Base-by-base conservation (phyloP, 2,113 vertebrate genomes). In the Pterocles burchelli region DNA sequence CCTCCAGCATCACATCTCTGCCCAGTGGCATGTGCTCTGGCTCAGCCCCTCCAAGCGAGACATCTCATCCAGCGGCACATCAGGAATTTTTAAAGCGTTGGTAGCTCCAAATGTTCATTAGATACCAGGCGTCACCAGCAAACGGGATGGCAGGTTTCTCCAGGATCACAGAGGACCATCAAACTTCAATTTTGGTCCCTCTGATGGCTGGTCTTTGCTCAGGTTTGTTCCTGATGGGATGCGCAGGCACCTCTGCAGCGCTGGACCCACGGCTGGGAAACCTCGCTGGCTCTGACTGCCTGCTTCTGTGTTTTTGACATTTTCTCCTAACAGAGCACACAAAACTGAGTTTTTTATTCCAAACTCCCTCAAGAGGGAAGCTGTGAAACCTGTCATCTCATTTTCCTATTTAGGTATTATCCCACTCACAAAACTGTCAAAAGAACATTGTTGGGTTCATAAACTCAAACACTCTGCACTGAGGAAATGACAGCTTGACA, bases 371-470 rank as follows among this genome's bases (percentile, higher is more conserved):
- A 74, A 22, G 28, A 85, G 68, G 33, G 70, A 82, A 95, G 65
- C 89, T 89, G 89, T 96, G 91, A 95, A 95, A 95, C 62, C 73
- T 89, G 86, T 71, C 63, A 84, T 61, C 89, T 95, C 89, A 63
- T 95, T 81, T 86, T 91, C 77, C 73, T 89, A 72, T 97, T 96
- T 89, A 91, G 76, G 61, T 75, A 89, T 78, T 91, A 92, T 81
- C 77, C 88, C 91, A 90, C 90, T 92, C 94, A 96, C 79, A 83
- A 20, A 94, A 55, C 83, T 86, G 89, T 95, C 94, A 92, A 94
- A 95, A 85, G 93, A 95, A 95, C 94, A 87, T 67, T 52, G 58
- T 46, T 82, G 74, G 43, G 66, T 94, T 95, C 74, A 82, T 61
- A 85, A 94, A 93, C 61, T 94, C 87, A 77, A 67, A 75, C 38